Percentiles rank a stretch among this genome's conserved stretches.
Evolutionary conservation across 2,888 invertebrate species (phyloP).

Genomic region (Lymantria dispar): DNA sequence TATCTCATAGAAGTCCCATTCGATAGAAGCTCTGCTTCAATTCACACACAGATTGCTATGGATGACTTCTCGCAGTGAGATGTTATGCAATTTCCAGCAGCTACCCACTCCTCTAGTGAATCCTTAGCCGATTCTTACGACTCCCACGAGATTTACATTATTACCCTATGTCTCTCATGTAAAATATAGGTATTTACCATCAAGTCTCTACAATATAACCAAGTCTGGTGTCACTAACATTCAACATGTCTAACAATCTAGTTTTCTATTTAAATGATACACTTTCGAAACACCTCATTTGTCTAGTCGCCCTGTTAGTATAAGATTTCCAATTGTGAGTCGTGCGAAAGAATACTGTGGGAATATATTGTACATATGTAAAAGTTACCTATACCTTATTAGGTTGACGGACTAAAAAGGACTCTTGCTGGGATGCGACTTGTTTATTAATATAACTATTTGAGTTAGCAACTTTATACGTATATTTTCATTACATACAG

Average conservation of each 20-base stretch:
- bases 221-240: constrained; percentile 21
- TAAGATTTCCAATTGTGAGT: constrained; percentile 39
- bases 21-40: too few relatives aligned
- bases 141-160: too few relatives aligned
- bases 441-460: background rate
- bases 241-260: constrained; percentile 41
- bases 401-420: background rate
- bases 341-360: constrained; percentile 29
- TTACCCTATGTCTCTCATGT: too few relatives aligned
- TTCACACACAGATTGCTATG: too few relatives aligned
- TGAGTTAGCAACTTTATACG: background rate
- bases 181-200: too few relatives aligned
- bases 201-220: constrained; percentile 1
- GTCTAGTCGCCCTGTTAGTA: constrained; percentile 34
- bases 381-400: constrained; percentile 25
- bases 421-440: background rate
- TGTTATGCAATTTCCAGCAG: too few relatives aligned
- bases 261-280: constrained; percentile 54
- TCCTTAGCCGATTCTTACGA: too few relatives aligned
- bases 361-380: constrained; percentile 23
- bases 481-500: too few relatives aligned
- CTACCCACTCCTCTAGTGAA: too few relatives aligned
- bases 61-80: too few relatives aligned
- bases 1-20: too few relatives aligned
- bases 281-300: constrained; percentile 50